phyloP scores from a whole-genome alignment of 64 coral and sea anemone genomes.

The Porites australiensis region DNA sequence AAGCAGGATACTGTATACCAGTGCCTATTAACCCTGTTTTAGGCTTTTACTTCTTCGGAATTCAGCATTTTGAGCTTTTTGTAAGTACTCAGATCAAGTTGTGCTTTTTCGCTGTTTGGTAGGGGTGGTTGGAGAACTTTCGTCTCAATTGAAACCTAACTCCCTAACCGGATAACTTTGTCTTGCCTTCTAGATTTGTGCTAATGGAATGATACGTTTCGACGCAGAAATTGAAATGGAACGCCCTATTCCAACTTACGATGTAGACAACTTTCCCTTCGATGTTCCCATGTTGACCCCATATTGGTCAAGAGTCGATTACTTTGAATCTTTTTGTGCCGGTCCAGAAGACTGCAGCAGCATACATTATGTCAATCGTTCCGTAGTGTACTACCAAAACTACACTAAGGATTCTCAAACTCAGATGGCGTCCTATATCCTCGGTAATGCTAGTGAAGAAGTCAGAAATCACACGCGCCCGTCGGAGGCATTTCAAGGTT shows the following conservation, averaged over 20 bases:
- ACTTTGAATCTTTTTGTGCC: background rate
- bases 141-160: too few relatives aligned
- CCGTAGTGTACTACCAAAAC: conserved; percentile 24
- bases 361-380: conserved; percentile 20
- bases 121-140: background rate
- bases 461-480: conserved; percentile 6
- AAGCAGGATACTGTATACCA: background rate
- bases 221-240: background rate
- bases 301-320: conserved; percentile 16
- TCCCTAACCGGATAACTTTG: background rate
- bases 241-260: background rate
- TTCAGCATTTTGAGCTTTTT: background rate
- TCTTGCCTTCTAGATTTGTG: conserved; percentile 5
- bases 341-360: background rate
- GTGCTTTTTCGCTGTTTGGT: background rate
- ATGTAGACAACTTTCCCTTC: background rate
- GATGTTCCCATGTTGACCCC: conserved; percentile 1
- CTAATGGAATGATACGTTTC: conserved; percentile 32
- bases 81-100: conserved; percentile 5
- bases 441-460: conserved; percentile 17
- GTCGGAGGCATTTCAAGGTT: background rate
- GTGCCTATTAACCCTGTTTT: background rate
- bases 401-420: conserved; percentile 3
- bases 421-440: background rate
- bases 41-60: conserved; percentile 9